Base-by-base conservation (phyloP, 2,113 vertebrate genomes). In the Odontophorus gujanensis region DNA sequence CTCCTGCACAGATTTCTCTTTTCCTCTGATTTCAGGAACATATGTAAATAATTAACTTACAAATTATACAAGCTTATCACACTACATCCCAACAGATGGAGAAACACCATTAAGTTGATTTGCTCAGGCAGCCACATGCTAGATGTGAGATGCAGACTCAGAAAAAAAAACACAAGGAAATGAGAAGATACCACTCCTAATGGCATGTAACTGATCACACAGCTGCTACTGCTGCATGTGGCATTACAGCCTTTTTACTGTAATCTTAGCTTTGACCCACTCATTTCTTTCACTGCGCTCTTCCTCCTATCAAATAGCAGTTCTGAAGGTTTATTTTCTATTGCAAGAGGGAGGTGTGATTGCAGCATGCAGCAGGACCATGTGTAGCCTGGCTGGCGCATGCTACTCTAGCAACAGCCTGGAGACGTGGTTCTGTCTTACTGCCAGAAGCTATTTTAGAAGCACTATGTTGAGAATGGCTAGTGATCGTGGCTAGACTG, bases 41-140 rank as follows among this genome's bases (percentile, higher is more conserved):
- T 94, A 96, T 93, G 96, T 96, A 96, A 96, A 96, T 96, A 95
- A 95, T 96, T 96, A 96, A 93, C 93, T 93, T 94, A 94, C 88
- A 96, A 96, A 95, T 97, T 95, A 92, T 83, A 84, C 79, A 88
- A 82, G 82, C 91, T 96, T 95, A 96, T 92, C 65, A 75, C 82
- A 61, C 82, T 83, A 12, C 80, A 86, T 81, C 79, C 82, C 73
- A 91, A 81, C 94, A 96, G 95, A 95, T 96, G 94, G 95, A 95
- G 91, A 89, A 92, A 92, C 36, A 4, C 61, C 80, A 95, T 95
- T 95, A 96, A 93, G 92, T 40, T 91, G 91, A 95, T 95, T 96
- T 93, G 90, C 85, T 94, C 95, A 94, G 87, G 88, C 94, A 96
- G 85, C 68, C 82, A 90, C 85, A 91, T 85, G 87, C 85, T 85